phyloP scores from a whole-genome alignment of 2,797 vertebrate species.

The Coranthus polyacanthus region DNA sequence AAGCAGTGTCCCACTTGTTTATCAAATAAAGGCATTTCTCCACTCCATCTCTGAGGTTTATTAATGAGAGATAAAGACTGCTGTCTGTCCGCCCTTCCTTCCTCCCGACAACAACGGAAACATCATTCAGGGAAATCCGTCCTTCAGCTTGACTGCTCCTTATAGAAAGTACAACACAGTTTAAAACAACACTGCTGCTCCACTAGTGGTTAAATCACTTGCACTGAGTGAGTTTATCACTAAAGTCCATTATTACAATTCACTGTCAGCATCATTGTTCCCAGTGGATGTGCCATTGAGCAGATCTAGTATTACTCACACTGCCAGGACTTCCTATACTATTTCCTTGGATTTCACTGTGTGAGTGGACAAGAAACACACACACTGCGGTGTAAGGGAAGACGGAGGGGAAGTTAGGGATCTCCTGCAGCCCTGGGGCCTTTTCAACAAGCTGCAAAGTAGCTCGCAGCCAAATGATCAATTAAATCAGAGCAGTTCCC shows the following conservation, averaged over 20 bases:
- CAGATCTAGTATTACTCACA: slow-evolving; percentile 62
- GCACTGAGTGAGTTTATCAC: slow-evolving; percentile 49
- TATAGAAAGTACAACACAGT: slow-evolving; percentile 16
- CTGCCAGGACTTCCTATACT: slow-evolving; percentile 72
- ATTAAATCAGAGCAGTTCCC: neutral
- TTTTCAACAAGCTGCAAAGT: slow-evolving; percentile 59
- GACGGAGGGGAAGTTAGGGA: slow-evolving; percentile 56
- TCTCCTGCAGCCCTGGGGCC: slow-evolving; percentile 42
- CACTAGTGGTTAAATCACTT: slow-evolving; percentile 29
- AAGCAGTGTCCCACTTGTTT: slow-evolving; percentile 76
- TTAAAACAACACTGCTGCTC: slow-evolving; percentile 17
- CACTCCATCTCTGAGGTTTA: slow-evolving; percentile 65
- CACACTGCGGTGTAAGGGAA: slow-evolving; percentile 23
- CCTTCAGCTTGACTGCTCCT: slow-evolving; percentile 59
- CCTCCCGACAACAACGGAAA: slow-evolving; percentile 71
- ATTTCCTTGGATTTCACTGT: slow-evolving; percentile 71
- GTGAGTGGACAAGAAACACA: slow-evolving; percentile 32
- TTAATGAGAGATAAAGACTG: slow-evolving; percentile 76
- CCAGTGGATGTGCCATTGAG: slow-evolving; percentile 73
- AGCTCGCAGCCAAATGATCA: slow-evolving; percentile 1
- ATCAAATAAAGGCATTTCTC: slow-evolving; percentile 67
- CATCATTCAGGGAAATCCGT: slow-evolving; percentile 69
- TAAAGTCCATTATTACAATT: slow-evolving; percentile 54
- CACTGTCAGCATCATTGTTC: slow-evolving; percentile 74
- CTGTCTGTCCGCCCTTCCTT: slow-evolving; percentile 79